These are phyloP conservation scores for Camarhynchus parvulus DNA, from an alignment of 2,113 vertebrate species.

Conservation along the genomic window DNA sequence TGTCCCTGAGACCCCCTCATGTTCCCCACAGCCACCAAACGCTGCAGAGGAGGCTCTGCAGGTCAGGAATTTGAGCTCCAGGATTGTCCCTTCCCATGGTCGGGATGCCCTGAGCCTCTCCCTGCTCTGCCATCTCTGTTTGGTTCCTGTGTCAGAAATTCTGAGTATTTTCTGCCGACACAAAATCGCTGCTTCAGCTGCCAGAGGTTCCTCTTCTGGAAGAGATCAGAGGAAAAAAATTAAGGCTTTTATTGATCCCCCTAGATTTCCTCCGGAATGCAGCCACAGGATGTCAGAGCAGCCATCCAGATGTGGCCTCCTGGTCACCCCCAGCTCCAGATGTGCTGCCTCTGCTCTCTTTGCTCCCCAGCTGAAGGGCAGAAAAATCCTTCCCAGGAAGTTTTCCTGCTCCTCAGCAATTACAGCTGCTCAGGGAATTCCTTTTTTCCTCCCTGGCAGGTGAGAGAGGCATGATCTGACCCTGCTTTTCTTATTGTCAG, in stretches of 20 bases:
- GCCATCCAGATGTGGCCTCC: neutral
- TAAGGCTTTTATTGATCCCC: neutral
- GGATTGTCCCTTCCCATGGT: neutral
- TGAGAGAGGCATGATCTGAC: neutral
- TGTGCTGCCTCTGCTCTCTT: neutral
- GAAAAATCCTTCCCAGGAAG: neutral
- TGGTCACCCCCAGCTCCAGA: neutral
- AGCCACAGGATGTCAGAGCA: neutral
- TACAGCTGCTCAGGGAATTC: neutral
- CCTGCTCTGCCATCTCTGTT: neutral
- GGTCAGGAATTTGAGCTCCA: neutral
- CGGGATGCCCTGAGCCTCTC: neutral
- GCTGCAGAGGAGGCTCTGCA: neutral
- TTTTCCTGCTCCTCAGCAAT: neutral
- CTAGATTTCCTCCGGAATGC: neutral
- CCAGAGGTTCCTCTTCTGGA: neutral
- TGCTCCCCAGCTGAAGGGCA: neutral
- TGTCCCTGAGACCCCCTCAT: neutral
- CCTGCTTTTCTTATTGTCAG: neutral
- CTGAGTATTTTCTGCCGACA: neutral
- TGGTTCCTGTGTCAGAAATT: neutral
- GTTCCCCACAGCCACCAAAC: neutral
- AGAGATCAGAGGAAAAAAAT: neutral
- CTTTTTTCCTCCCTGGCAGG: neutral
- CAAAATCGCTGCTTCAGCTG: neutral